phyloP scores from a whole-genome alignment of 2,797 vertebrate species.

The Sphenodon punctatus region DNA sequence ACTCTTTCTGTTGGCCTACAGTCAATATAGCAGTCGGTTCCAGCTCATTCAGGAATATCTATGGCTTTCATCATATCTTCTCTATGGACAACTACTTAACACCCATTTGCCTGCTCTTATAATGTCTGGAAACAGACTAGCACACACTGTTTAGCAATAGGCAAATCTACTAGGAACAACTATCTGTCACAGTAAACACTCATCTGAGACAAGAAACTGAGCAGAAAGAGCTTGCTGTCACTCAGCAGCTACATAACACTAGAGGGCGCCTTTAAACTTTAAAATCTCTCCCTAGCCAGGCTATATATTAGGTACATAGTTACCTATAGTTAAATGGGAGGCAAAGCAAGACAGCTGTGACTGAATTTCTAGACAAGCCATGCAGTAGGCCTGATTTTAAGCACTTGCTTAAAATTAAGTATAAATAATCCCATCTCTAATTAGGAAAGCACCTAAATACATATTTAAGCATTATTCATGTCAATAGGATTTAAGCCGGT shows the following conservation, averaged over 20 bases:
- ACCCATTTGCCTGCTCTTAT: neutral
- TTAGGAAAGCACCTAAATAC: neutral
- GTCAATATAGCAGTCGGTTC: neutral
- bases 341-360: neutral
- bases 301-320: no score
- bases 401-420: neutral
- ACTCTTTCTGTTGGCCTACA: neutral
- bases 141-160: neutral
- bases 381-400: neutral
- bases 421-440: neutral
- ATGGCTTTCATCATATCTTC: neutral
- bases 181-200: neutral
- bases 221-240: neutral
- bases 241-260: neutral
- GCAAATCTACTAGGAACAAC: neutral
- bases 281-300: no score
- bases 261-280: constrained; percentile 29
- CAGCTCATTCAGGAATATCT: neutral
- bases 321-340: no score
- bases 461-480: neutral
- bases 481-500: neutral
- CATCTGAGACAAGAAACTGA: neutral
- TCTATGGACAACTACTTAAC: neutral
- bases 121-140: neutral
- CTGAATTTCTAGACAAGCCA: no score